Base-by-base conservation (phyloP, 1,140 invertebrate genomes). In the Drosophila littoralis region DNA sequence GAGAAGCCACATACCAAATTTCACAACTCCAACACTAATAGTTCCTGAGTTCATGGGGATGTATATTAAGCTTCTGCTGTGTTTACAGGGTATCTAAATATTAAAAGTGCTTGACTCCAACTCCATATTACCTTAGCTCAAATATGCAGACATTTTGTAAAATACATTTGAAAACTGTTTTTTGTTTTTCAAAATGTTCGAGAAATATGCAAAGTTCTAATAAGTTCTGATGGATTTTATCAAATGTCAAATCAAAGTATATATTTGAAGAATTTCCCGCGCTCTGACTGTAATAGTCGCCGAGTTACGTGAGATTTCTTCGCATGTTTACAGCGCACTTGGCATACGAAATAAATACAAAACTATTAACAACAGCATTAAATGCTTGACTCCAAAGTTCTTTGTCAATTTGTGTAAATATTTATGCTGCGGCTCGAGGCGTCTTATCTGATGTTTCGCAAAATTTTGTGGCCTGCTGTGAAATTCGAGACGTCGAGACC, bases 391-490 rank as follows among this genome's bases (percentile, higher is more conserved):
- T 59, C 28, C 32, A 3, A 43, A 66, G 46, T 45, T 43, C 60
- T 36, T 65, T 58, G 10, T n/a, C 45, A 59, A 59, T 38, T 66
- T 66, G 58, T 70, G 54, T 48, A 75, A 81, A 81, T 64, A 77
- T 80, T 81, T 81, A 81, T 35, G 38, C 17, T 60, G 36, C 36
- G 57, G 38, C 43, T 45, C 10, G 33, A 9, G 22, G 35, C 33
- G 17, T 67, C 54, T 59, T 67, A 75, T 78, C 66, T 51, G 8
- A 35, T 63, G 64, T 57, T 51, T 51, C 42, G 40, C 12, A 8
- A 12, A 50, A 63, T 58, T 46, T 46, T 28, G 22, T 28, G 22
- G 22, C 22, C 22, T 28, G 22, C 4, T 5, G 22, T 28, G 22
- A 28, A 28, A 28, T 28, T 28, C 22, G 22, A 6, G 22, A 4